Percentiles rank a stretch among this genome's conserved stretches.
These are phyloP conservation scores for Tachysurus vachellii DNA, from an alignment of 2,113 vertebrate species.

Conservation along the genomic window DNA sequence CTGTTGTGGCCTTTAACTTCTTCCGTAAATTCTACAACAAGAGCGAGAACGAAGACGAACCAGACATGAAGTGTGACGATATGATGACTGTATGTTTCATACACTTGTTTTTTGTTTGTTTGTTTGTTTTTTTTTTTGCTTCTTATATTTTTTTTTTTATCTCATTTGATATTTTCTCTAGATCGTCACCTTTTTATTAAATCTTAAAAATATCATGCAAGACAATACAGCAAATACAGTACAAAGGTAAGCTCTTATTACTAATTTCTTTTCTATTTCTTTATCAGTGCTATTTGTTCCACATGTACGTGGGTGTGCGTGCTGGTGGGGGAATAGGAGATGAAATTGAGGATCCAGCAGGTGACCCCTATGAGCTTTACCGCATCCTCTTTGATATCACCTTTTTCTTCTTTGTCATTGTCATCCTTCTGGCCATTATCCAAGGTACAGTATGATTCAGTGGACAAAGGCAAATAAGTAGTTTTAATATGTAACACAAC, in stretches of 20 bases:
- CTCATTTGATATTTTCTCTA: not conserved
- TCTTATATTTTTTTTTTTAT: not conserved
- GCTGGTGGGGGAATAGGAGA: conserved; percentile 96
- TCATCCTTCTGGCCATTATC: conserved; percentile 97
- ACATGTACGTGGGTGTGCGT: conserved; percentile 98
- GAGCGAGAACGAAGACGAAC: conserved; percentile 91
- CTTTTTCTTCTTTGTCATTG: conserved; percentile 99
- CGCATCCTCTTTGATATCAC: conserved; percentile 98
- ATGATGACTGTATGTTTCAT: conserved; percentile 91
- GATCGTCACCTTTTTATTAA: not conserved
- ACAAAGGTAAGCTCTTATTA: not conserved
- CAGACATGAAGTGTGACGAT: conserved; percentile 98
- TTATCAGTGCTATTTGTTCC: conserved; percentile 92
- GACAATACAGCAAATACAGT: not conserved
- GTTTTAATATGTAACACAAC: not conserved
- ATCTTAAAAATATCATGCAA: not conserved
- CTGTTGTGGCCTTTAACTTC: conserved; percentile 98
- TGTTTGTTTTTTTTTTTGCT: not conserved
- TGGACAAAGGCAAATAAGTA: not conserved
- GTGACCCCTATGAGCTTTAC: conserved; percentile 96
- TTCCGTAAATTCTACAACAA: conserved; percentile 99
- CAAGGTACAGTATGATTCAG: conserved; percentile 78
- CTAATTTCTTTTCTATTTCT: not conserved
- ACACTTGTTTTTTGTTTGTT: not conserved
- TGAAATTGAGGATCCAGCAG: conserved; percentile 97